Conservation (phyloP, 1,140 invertebrate species). For the Macrotrachela quadricornifera region DNA sequence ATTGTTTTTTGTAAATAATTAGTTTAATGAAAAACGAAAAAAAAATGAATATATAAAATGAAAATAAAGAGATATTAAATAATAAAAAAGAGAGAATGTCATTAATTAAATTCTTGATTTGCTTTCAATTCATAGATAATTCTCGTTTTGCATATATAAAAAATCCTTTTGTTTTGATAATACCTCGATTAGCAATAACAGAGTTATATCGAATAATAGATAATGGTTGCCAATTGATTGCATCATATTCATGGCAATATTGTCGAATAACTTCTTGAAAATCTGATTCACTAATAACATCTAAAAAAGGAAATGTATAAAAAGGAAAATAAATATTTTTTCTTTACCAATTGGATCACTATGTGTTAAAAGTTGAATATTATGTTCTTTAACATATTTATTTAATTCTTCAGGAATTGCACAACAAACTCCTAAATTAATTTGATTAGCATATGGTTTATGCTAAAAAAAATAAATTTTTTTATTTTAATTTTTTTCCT, state of each 20-base stretch:
- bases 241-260: conserved; percentile 15
- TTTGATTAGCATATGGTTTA: conserved; percentile 76
- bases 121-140: too few species aligned
- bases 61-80: too few species aligned
- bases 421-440: conserved; percentile 79
- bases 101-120: too few species aligned
- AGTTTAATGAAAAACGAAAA: too few species aligned
- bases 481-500: too few species aligned
- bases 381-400: conserved; percentile 62
- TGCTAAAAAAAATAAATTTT: conserved; percentile 31
- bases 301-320: conserved; percentile 18
- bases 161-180: conserved; percentile 63
- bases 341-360: conserved; percentile 62
- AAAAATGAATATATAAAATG: too few species aligned
- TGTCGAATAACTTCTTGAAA: conserved; percentile 23
- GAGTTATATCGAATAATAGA: conserved; percentile 49
- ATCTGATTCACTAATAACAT: conserved; percentile 38
- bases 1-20: too few species aligned
- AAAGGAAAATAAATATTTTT: too few species aligned
- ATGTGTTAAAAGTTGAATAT: conserved; percentile 77
- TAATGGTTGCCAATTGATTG: background rate
- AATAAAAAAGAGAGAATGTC: too few species aligned
- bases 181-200: conserved; percentile 63
- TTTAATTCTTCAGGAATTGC: conserved; percentile 71
- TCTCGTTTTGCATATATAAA: conserved; percentile 28